Percentiles rank a stretch among this genome's conserved stretches.
Conservation (phyloP, 92 coral and sea anemone genomes). For the Parazoanthus darwini region DNA sequence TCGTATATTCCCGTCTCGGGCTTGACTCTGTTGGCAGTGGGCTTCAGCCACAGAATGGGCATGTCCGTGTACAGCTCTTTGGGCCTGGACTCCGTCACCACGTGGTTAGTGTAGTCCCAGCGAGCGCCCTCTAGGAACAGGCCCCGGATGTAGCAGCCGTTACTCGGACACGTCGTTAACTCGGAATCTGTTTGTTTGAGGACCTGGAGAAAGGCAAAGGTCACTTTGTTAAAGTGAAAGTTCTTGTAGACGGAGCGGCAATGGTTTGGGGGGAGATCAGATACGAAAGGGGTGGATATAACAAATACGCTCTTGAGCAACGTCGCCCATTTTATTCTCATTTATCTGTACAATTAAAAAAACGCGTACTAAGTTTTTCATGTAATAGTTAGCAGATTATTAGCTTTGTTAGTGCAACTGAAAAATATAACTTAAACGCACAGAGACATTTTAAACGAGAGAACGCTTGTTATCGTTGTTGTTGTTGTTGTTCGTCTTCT, state of each 20-base stretch:
- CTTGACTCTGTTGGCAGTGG: conserved; percentile 94
- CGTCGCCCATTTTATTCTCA: too few species aligned
- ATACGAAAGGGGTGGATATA: too few species aligned
- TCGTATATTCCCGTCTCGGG: conserved; percentile 91
- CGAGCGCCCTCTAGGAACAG: conserved; percentile 98
- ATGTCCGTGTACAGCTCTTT: conserved; percentile 98
- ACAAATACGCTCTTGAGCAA: too few species aligned
- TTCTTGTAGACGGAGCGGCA: neutral
- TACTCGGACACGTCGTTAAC: conserved; percentile 71
- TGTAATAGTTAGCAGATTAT: too few species aligned
- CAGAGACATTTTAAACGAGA: too few species aligned
- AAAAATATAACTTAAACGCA: too few species aligned
- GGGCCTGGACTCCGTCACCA: conserved; percentile 90
- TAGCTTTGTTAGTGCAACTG: too few species aligned
- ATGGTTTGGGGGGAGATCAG: neutral
- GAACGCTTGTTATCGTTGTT: too few species aligned
- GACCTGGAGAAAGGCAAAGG: conserved; percentile 54
- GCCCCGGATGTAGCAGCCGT: conserved; percentile 98
- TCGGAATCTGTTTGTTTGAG: conserved; percentile 78
- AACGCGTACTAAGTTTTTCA: too few species aligned
- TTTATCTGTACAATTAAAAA: too few species aligned
- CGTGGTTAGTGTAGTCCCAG: conserved; percentile 87
- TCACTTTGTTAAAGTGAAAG: neutral
- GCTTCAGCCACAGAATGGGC: conserved; percentile 97
- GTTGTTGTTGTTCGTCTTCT: too few species aligned